Percentiles rank a stretch among this genome's conserved stretches.
Conservation (phyloP, 2,888 invertebrate genomes). For the Pristionchus exspectatus region DNA sequence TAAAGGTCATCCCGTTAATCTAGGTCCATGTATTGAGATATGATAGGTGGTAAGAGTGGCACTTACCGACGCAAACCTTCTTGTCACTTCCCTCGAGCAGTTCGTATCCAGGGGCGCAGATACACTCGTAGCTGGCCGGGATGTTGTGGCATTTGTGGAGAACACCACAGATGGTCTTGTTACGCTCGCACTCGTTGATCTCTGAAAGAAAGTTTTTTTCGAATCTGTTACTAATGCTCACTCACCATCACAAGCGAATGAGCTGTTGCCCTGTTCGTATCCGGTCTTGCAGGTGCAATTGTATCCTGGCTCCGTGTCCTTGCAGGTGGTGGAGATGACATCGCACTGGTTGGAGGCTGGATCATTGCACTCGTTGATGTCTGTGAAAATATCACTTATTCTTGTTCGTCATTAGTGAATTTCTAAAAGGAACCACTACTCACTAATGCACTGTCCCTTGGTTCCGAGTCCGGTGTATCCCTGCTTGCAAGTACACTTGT, state of each 20-base stretch:
- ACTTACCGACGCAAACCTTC: conserved; percentile 46
- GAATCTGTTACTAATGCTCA: background rate
- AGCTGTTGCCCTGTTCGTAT: conserved; percentile 32
- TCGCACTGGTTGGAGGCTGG: conserved; percentile 52
- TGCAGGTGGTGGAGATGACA: conserved; percentile 33
- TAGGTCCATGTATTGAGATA: background rate
- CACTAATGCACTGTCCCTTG: conserved; percentile 47
- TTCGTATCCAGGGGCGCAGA: conserved; percentile 43
- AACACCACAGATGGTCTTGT: conserved; percentile 45
- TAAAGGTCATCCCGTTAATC: too few relatives aligned
- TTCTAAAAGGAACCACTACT: background rate
- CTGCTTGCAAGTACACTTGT: conserved; percentile 50
- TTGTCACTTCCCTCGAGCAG: background rate
- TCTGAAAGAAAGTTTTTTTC: background rate
- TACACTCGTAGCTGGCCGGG: conserved; percentile 33
- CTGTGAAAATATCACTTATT: background rate
- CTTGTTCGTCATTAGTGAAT: background rate
- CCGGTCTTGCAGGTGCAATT: conserved; percentile 37
- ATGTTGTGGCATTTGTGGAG: conserved; percentile 46
- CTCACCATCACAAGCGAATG: conserved; percentile 43
- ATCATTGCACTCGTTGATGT: conserved; percentile 54
- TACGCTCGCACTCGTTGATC: conserved; percentile 49
- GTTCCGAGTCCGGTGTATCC: conserved; percentile 55
- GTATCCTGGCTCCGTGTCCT: conserved; percentile 31
- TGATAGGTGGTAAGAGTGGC: background rate